Evolutionary conservation across 2,888 invertebrate species (phyloP), one percentile per base, ranked within the genome.

Genomic region (Tiliacea aurago): DNA sequence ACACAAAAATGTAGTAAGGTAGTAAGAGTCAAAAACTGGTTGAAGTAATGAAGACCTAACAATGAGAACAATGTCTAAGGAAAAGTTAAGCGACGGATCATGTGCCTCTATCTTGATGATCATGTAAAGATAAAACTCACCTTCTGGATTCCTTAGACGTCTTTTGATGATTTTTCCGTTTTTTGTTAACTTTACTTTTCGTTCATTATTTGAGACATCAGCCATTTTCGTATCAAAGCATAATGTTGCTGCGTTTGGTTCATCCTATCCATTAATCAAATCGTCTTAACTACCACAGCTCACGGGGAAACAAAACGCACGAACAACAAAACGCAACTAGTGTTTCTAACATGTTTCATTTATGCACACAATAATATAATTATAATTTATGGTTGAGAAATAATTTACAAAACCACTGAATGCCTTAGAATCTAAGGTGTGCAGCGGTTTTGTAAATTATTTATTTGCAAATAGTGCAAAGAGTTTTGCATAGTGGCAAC

Each of bases 161-260:
- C 93, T 95, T 92, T 96, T 96, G 73, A 95, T 93, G 90, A 96
- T 91, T 95, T 96, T 96, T 55, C 95, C 95, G 87, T 94, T 95
- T 94, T 96, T 96, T 89, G 91, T 94, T 84, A 95, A 91, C 90
- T 96, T 96, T 89, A 95, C 87, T 95, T 96, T 96, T 83, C 95
- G 94, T 55, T 96, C 96, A 90, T 87, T 92, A 88, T 90, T 94
- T 94, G 95, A 92, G 96, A 96, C 96, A 96, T 96, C 96, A 93
- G 96, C 96, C 96, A 96, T 96, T 96, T 96, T 96, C 93, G 84
- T 94, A 95, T 94, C 95, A 90, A 92, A 93, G 92, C 91, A 81
- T 88, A 81, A 80, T 80, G 78, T 83, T 80, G 75, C 51, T 63
- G 64, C 53, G 59, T 78, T 69, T 80, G 73, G 76, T 84, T 74